These are phyloP conservation scores for Spodoptera frugiperda DNA, from an alignment of 1,140 invertebrate genomes.

Conservation along the genomic window DNA sequence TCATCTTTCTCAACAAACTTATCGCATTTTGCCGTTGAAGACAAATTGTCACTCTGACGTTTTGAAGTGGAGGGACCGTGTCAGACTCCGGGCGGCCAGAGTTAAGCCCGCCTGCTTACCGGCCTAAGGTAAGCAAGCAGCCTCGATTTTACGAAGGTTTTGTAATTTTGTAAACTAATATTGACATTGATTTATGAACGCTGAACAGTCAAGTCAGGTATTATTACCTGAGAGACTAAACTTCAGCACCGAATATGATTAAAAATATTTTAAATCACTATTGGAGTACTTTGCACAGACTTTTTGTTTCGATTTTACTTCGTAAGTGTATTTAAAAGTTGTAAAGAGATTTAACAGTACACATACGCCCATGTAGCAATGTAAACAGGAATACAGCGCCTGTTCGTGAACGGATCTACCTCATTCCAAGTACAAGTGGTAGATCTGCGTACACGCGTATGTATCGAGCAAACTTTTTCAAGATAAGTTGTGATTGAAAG, in stretches of 20 bases:
- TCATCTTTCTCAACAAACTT: slow-evolving; percentile 39
- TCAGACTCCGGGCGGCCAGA: slow-evolving; percentile 7
- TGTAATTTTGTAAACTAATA: slow-evolving; percentile 22
- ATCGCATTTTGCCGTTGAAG: slow-evolving; percentile 38
- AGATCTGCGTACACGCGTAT: background rate
- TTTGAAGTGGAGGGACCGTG: slow-evolving; percentile 27
- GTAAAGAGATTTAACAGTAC: no score
- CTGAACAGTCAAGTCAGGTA: no score
- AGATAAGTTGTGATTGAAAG: slow-evolving; percentile 19
- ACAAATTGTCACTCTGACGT: slow-evolving; percentile 44
- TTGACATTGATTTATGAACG: slow-evolving; percentile 1
- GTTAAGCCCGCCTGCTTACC: slow-evolving; percentile 26
- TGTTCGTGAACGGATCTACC: no score
- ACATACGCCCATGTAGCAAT: no score
- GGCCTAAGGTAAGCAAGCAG: slow-evolving; percentile 3
- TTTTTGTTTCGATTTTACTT: no score
- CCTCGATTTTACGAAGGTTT: slow-evolving; percentile 14
- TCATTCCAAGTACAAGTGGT: background rate
- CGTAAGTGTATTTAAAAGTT: no score
- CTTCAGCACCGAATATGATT: no score
- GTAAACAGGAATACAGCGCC: no score
- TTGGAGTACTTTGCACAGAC: no score
- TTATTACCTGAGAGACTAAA: no score
- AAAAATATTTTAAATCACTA: no score
- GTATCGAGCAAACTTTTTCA: background rate